Evolutionary conservation across 2,888 invertebrate species (phyloP).

Genomic region (Parnassius mnemosyne): DNA sequence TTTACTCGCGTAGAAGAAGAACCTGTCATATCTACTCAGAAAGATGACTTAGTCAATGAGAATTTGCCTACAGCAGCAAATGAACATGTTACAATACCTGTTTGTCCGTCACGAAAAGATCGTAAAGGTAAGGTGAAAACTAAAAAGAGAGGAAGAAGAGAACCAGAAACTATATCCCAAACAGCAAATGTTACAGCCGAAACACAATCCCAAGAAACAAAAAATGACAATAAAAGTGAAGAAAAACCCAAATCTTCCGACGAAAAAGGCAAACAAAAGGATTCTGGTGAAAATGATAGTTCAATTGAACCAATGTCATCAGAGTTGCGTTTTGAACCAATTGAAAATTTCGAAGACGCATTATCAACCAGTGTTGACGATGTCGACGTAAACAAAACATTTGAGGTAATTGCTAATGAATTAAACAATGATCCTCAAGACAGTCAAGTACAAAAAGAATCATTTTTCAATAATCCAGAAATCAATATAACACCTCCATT

Average conservation of each 20-base stretch:
- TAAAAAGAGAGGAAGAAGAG: conserved; percentile 63
- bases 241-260: conserved; percentile 41
- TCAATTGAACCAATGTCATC: conserved; percentile 1
- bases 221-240: conserved; percentile 45
- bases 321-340: conserved; percentile 52
- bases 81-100: conserved; percentile 34
- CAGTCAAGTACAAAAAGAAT: conserved; percentile 35
- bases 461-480: conserved; percentile 59
- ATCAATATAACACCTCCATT: conserved; percentile 52
- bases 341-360: conserved; percentile 72
- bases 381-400: conserved; percentile 55
- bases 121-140: conserved; percentile 63
- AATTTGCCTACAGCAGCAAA: conserved; percentile 13
- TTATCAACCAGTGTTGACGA: conserved; percentile 67
- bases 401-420: conserved; percentile 66
- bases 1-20: background rate
- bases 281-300: conserved; percentile 29
- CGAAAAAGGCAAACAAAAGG: conserved; percentile 58
- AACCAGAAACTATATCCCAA: conserved; percentile 32
- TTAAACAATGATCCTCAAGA: conserved; percentile 34
- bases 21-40: background rate
- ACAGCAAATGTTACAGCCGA: conserved; percentile 28
- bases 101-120: conserved; percentile 60
- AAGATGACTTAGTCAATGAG: conserved; percentile 3
- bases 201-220: conserved; percentile 32